Base-by-base conservation (phyloP, 2,888 invertebrate species). In the Eristalinus sepulchralis region DNA sequence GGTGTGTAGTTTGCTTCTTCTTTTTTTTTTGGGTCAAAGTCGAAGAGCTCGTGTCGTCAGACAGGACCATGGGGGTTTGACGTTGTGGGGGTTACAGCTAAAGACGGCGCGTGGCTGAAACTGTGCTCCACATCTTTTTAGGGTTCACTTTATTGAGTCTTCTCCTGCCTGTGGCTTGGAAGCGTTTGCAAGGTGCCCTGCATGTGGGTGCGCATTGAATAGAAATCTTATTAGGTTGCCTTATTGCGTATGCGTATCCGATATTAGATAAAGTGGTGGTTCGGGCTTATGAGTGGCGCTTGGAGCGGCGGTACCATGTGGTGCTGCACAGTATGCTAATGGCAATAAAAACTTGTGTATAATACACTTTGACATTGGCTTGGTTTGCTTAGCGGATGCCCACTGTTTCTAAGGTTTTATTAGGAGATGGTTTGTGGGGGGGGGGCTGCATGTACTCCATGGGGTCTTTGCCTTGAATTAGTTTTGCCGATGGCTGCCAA, bases 221-320 rank as follows among this genome's bases (percentile, higher is more conserved):
- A 20, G 64, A 71, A 71, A 71, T 64, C 68, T 70, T 70, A 71
- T 78, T 78, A 71, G 39, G 33, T 64, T 64, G 36, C 31, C 31
- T 70, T 63, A 70, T 63, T 63, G 62, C 17, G 34, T 47, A 67
- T 62, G 20, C 53, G 13, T 63, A 57, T 57, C 13, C 13, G 11
- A 62, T 77, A 53, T 67, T 67, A 34, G 53, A 67, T 68, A 22
- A 60, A 24, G 24, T 27, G 34, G 39, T 31, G 24, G 2, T 27
- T 1, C 20, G 39, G 17, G 34, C 33, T 34, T 31, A 27, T n/a
- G 22, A 9, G n/a, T 6, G n/a, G 24, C 17, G 5, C 5, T n/a
- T 4, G n/a, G 5, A 57, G 22, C 4, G 34, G 31, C 31, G 22
- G 36, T 27, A 13, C 62, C 68, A 77, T 77, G 55, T 68, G 68